Evolutionary conservation across 2,797 vertebrate genomes (phyloP).

Genomic region (Molossus alvarezi): DNA sequence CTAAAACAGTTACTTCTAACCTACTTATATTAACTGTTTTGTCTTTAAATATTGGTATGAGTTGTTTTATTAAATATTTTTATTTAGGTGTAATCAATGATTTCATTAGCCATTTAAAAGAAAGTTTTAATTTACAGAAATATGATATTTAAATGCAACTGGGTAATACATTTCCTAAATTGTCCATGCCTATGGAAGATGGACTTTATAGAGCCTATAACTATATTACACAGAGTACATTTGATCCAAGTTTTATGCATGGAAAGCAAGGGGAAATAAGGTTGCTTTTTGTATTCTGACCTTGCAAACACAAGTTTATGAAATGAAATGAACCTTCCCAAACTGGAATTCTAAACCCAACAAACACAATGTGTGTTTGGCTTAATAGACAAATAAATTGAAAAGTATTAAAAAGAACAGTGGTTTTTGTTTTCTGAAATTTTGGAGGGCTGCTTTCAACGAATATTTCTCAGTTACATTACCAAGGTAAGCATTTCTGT

Average conservation of each 20-base stretch:
- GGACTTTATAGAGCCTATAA: not conserved
- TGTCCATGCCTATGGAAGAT: not conserved
- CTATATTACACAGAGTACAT: not conserved
- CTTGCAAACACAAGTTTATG: slow-evolving; percentile 24
- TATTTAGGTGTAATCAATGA: not conserved
- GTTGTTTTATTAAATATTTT: slow-evolving; percentile 31
- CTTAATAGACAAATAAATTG: not conserved
- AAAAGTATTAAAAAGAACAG: not conserved
- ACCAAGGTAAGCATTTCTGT: slow-evolving; percentile 31
- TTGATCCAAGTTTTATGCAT: not conserved
- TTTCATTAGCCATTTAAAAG: not conserved
- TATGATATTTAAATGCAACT: not conserved
- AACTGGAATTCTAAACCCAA: not conserved
- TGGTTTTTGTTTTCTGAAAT: slow-evolving; percentile 6
- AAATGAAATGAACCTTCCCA: slow-evolving; percentile 40
- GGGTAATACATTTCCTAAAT: not conserved
- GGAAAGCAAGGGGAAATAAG: not conserved
- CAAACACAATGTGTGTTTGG: not conserved
- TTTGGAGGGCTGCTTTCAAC: not conserved
- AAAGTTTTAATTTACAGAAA: slow-evolving; percentile 19
- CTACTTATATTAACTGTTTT: slow-evolving; percentile 24
- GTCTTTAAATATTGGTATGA: not conserved
- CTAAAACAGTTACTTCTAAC: not conserved
- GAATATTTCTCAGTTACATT: slow-evolving; percentile 23
- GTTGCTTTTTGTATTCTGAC: not conserved